phyloP scores from a whole-genome alignment of 2,888 invertebrate species.

The Mesorhabditis sp. region DNA sequence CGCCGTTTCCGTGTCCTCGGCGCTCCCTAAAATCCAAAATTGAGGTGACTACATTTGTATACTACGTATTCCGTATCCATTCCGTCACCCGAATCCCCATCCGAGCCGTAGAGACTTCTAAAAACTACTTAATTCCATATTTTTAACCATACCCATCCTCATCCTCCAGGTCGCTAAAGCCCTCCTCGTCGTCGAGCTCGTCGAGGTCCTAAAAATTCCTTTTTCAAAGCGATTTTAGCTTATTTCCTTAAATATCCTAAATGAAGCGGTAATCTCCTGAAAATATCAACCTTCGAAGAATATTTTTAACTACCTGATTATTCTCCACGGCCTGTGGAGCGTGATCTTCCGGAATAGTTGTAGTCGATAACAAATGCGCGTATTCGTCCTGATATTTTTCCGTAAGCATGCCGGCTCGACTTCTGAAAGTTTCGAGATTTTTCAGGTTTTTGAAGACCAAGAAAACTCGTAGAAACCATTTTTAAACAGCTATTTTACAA shows the following conservation, averaged over 20 bases:
- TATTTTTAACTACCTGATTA: background rate
- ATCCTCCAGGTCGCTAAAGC: slow-evolving; percentile 9
- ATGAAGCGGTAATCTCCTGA: too few relatives aligned
- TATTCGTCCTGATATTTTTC: slow-evolving; percentile 27
- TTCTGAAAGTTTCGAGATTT: slow-evolving; percentile 14
- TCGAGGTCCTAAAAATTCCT: background rate
- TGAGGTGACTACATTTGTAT: too few relatives aligned
- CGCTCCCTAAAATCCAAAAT: too few relatives aligned
- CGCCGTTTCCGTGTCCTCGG: too few relatives aligned
- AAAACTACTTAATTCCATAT: background rate
- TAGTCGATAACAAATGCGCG: background rate
- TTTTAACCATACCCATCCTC: background rate
- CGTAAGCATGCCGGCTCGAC: slow-evolving; percentile 18
- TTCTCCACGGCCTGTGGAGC: background rate
- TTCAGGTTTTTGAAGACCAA: too few relatives aligned
- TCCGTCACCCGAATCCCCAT: background rate
- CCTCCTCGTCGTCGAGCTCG: slow-evolving; percentile 18
- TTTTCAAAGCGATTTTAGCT: background rate
- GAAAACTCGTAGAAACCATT: too few relatives aligned
- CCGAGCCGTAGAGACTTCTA: background rate
- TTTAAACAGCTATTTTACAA: slow-evolving; percentile 2
- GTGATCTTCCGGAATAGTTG: background rate
- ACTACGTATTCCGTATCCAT: too few relatives aligned
- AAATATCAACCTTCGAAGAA: background rate
- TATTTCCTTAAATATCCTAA: too few relatives aligned